These are phyloP conservation scores for Exaiptasia diaphana DNA, from an alignment of 64 coral and sea anemone genomes.

Conservation along the genomic window DNA sequence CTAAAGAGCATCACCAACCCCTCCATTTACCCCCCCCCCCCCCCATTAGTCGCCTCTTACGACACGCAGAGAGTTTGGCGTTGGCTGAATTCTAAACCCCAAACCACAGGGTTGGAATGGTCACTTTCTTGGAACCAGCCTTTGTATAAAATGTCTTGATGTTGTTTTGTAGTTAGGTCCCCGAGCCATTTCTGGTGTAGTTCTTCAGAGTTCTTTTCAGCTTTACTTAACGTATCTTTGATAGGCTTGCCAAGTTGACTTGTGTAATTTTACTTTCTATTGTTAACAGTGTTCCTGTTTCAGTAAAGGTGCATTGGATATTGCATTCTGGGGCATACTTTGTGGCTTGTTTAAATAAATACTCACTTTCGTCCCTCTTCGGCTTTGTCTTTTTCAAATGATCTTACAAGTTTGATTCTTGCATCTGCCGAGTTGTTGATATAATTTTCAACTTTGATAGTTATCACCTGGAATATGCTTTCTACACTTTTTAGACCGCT, in stretches of 20 bases:
- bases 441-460: constrained; percentile 11
- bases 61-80: too few relatives aligned
- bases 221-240: background rate
- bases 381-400: constrained; percentile 10
- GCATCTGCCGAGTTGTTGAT: background rate
- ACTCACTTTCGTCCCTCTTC: background rate
- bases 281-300: constrained; percentile 2
- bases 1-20: too few relatives aligned
- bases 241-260: background rate
- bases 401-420: background rate
- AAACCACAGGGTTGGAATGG: too few relatives aligned
- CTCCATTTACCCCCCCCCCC: too few relatives aligned
- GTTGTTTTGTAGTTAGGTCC: background rate
- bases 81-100: too few relatives aligned
- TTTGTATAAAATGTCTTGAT: too few relatives aligned
- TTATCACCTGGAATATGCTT: background rate
- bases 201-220: background rate
- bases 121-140: too few relatives aligned
- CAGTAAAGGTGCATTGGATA: background rate
- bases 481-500: background rate
- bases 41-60: too few relatives aligned
- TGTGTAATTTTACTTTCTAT: too few relatives aligned
- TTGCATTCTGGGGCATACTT: constrained; percentile 4
- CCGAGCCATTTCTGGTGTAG: background rate
- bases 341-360: background rate